Conservation (phyloP, 2,797 vertebrate species). For the Hydrolagus colliei region DNA sequence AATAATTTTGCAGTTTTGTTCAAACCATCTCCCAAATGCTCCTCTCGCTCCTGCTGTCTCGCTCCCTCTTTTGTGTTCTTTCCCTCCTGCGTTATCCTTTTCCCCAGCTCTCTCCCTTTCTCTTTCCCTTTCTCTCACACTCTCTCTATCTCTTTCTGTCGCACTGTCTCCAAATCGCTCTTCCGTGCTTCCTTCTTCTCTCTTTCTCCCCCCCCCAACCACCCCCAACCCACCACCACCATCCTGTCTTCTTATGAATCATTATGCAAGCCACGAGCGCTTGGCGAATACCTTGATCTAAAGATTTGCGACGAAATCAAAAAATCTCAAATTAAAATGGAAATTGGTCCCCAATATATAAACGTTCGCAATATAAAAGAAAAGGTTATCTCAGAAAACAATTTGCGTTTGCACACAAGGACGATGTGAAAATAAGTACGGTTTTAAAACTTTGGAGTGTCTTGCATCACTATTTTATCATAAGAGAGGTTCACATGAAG, state of each 20-base stretch:
- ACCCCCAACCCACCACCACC: no score
- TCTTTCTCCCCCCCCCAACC: no score
- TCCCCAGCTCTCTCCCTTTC: no score
- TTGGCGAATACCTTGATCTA: background rate
- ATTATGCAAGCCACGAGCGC: background rate
- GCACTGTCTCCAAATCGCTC: no score
- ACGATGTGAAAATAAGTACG: background rate
- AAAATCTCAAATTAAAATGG: background rate
- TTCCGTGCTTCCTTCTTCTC: no score
- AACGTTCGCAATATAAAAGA: background rate
- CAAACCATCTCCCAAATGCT: background rate
- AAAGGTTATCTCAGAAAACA: background rate
- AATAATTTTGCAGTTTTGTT: slow-evolving; percentile 7
- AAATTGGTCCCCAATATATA: background rate
- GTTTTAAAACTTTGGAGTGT: background rate
- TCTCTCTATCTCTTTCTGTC: no score
- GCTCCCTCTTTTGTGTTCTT: no score
- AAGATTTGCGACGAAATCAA: background rate
- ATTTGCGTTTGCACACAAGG: background rate
- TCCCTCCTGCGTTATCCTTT: no score
- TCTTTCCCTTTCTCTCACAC: no score
- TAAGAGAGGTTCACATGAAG: background rate
- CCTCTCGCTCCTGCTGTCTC: no score
- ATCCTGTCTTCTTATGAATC: background rate
- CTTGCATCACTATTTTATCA: no score